Percentiles rank a stretch among this genome's conserved stretches.
Evolutionary conservation across 2,888 invertebrate genomes (phyloP).

Genomic region (Electrophaes corylata): DNA sequence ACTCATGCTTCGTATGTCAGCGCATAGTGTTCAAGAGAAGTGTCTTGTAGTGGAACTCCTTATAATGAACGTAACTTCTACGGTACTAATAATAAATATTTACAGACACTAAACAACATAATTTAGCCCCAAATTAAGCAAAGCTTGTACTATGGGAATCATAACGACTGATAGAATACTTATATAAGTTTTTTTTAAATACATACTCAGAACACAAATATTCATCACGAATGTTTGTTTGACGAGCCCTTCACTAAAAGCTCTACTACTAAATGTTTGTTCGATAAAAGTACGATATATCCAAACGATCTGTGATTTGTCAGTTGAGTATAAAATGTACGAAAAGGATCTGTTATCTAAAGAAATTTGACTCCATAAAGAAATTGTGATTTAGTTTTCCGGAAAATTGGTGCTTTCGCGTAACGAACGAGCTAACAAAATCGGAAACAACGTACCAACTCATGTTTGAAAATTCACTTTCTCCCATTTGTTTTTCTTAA

Average conservation of each 20-base stretch:
- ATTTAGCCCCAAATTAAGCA: no score
- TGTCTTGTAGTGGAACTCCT: neutral
- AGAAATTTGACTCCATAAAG: neutral
- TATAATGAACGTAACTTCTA: no score
- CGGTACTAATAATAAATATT: no score
- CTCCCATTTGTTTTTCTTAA: no score
- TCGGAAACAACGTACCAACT: neutral
- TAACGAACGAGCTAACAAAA: constrained; percentile 3
- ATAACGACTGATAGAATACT: no score
- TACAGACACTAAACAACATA: no score
- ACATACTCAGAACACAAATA: no score
- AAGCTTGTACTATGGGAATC: no score
- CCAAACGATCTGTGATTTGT: constrained; percentile 65
- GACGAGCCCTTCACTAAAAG: no score
- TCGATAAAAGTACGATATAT: constrained; percentile 60
- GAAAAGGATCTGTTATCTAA: neutral
- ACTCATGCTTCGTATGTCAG: neutral
- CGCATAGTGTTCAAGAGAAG: neutral
- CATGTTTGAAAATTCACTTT: neutral
- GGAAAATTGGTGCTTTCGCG: constrained; percentile 2
- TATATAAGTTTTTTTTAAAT: no score
- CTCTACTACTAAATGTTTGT: constrained; percentile 59
- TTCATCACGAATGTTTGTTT: no score
- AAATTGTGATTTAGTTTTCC: constrained; percentile 2
- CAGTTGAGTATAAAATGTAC: constrained; percentile 36